Percentiles rank a stretch among this genome's conserved stretches.
Evolutionary conservation across 1,140 invertebrate genomes (phyloP).

Genomic region (Cyclargus thomasi): DNA sequence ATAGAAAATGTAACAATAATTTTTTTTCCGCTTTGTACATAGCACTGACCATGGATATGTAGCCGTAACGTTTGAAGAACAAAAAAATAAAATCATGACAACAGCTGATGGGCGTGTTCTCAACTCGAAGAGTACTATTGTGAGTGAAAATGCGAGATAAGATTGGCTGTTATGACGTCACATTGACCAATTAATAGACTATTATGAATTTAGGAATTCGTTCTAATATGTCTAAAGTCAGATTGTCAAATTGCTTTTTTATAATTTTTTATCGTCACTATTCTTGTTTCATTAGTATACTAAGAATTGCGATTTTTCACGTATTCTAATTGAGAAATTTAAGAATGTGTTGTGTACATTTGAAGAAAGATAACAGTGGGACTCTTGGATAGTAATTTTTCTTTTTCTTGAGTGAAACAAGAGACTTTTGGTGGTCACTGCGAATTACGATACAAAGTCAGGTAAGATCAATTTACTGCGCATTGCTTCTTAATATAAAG

Average conservation of each 20-base stretch:
- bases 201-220: too few species aligned
- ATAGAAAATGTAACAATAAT: too few species aligned
- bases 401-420: neutral
- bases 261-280: neutral
- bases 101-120: too few species aligned
- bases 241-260: neutral
- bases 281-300: neutral
- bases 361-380: neutral
- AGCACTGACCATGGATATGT: too few species aligned
- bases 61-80: too few species aligned
- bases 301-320: neutral
- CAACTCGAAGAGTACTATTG: too few species aligned
- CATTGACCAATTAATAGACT: neutral
- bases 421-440: constrained; percentile 4
- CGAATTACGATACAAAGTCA: neutral
- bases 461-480: constrained; percentile 13
- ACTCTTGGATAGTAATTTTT: neutral
- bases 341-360: neutral
- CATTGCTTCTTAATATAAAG: neutral
- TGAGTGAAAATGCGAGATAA: too few species aligned
- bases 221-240: constrained; percentile 21
- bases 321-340: neutral
- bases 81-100: too few species aligned
- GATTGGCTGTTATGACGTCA: too few species aligned
- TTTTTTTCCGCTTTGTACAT: too few species aligned